Conservation (phyloP, 2,888 invertebrate species). For the Tachina grossa region DNA sequence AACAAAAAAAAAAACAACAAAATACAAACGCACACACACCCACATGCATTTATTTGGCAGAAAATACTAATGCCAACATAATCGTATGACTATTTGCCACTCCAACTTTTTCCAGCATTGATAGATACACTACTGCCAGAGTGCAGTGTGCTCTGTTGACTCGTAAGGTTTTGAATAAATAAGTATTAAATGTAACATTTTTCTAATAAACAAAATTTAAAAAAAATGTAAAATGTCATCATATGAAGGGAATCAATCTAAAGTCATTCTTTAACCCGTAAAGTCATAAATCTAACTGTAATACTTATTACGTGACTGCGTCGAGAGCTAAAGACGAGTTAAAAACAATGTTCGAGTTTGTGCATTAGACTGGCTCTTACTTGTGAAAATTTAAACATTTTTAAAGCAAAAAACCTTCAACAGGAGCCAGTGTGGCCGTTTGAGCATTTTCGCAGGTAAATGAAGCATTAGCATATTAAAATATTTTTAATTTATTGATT, state of each 20-base stretch:
- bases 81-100: slow-evolving; percentile 51
- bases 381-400: too few relatives aligned
- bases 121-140: background rate
- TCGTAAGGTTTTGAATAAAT: slow-evolving; percentile 58
- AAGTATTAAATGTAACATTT: slow-evolving; percentile 24
- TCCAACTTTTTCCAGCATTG: slow-evolving; percentile 1
- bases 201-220: background rate
- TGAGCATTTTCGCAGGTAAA: too few relatives aligned
- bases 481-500: too few relatives aligned
- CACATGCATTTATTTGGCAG: background rate
- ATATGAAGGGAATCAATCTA: slow-evolving; percentile 81
- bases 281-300: slow-evolving; percentile 82
- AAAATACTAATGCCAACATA: slow-evolving; percentile 44
- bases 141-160: slow-evolving; percentile 19
- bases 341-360: background rate
- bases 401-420: too few relatives aligned
- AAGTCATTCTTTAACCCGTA: slow-evolving; percentile 81
- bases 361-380: background rate
- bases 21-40: background rate
- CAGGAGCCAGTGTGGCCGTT: too few relatives aligned
- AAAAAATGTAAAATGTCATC: slow-evolving; percentile 78
- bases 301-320: slow-evolving; percentile 81
- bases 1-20: slow-evolving; percentile 4
- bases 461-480: too few relatives aligned
- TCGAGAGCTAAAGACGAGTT: slow-evolving; percentile 67